Evolutionary conservation across 2,113 vertebrate species (phyloP), one percentile per base, ranked within the genome.

Genomic region (Urocitellus parryii): DNA sequence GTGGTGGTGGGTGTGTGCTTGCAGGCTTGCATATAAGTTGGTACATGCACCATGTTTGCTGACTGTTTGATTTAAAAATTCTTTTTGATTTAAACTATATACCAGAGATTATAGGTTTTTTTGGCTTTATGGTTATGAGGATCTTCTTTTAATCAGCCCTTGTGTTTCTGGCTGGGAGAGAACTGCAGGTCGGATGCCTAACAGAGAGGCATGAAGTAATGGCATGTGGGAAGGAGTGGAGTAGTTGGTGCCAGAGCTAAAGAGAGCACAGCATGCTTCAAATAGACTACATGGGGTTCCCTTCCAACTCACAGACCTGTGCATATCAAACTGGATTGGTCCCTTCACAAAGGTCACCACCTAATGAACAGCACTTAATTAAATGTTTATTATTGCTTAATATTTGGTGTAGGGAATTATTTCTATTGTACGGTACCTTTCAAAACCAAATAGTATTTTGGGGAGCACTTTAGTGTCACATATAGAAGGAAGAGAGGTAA

Each of bases 351-450:
- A 83, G 87, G 53, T 70, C 63, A 61, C n/a, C 51, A 65, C 29
- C 14, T 58, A 61, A 94, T 90, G 77, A 88, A 51, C 53, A 56
- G 53, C 11, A 90, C 34, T 27, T 87, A 70, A 29, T 78, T 89
- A 87, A 90, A 32, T 77, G 24, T 80, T 90, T 88, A 56, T 85
- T 22, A 32, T 79, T 83, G 48, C 48, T 87, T 96, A 83, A n/a
- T 95, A 79, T 92, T 98, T 88, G 8, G 24, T 86, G 10, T 79
- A 67, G 53, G 34, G n/a, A 39, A 92, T 96, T 67, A 88, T 86
- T 94, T 96, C 29, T 83, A 72, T 84, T 91, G 13, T 82, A 73
- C 68, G 53, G 14, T 97, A 88, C 78, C 67, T 87, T 96, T 92
- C 68, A 91, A 79, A 89, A 32, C 16, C 48, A 61, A 92, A 4